Evolutionary conservation across 2,113 vertebrate genomes (phyloP).

Genomic region (Lagopus muta): DNA sequence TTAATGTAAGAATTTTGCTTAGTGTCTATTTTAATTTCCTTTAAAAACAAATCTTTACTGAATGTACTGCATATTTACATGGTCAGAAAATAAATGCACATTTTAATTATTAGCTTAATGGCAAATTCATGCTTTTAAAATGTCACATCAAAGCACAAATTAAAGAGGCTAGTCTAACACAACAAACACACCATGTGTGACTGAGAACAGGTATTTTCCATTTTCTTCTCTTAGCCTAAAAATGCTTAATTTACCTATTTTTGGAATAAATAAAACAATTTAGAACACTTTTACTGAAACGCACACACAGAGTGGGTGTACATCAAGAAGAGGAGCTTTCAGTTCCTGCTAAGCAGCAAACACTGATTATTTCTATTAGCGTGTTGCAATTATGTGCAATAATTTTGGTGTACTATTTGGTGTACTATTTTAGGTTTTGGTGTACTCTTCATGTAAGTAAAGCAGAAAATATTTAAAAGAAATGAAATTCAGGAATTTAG

Average conservation of each 20-base stretch:
- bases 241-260: slow-evolving; percentile 33
- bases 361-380: not conserved
- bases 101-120: slow-evolving; percentile 32
- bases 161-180: not conserved
- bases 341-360: not conserved
- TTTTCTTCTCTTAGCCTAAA: slow-evolving; percentile 10
- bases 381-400: not conserved
- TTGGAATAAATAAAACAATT: not conserved
- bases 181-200: slow-evolving; percentile 2
- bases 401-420: not conserved
- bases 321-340: not conserved
- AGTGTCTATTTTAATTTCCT: not conserved
- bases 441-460: not conserved
- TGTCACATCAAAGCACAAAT: slow-evolving; percentile 37
- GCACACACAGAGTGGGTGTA: not conserved
- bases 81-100: not conserved
- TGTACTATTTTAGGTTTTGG: not conserved
- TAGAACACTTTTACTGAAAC: not conserved
- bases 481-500: not conserved
- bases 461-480: not conserved
- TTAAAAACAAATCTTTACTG: slow-evolving; percentile 43
- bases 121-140: slow-evolving; percentile 47
- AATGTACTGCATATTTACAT: not conserved
- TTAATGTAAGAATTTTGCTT: not conserved
- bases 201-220: slow-evolving; percentile 1